phyloP scores from a whole-genome alignment of 2,888 invertebrate genomes.

The Polyommatus icarus region DNA sequence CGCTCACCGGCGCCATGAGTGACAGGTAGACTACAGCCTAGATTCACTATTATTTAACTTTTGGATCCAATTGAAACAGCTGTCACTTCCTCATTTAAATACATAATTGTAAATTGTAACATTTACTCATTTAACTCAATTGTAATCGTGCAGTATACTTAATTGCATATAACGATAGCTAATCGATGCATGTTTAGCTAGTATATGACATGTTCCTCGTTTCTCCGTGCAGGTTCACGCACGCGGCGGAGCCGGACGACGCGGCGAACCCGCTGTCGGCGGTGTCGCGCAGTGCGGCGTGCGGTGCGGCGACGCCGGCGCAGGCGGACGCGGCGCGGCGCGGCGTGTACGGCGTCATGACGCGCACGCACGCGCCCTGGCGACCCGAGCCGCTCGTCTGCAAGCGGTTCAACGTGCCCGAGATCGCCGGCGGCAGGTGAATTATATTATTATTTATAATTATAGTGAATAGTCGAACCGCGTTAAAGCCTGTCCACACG shows the following conservation, averaged over 20 bases:
- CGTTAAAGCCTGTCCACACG: too few relatives aligned
- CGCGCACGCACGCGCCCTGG: conserved; percentile 86
- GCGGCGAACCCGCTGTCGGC: conserved; percentile 61
- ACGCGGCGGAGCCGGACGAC: conserved; percentile 67
- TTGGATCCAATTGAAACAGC: too few relatives aligned
- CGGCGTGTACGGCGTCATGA: conserved; percentile 89
- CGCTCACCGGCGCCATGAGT: conserved; percentile 81
- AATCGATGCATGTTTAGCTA: too few relatives aligned
- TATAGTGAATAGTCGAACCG: neutral
- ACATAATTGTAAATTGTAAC: too few relatives aligned
- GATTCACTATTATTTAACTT: too few relatives aligned
- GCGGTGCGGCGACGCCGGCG: conserved; percentile 63
- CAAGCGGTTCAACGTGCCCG: conserved; percentile 95
- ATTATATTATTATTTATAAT: neutral
- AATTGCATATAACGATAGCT: too few relatives aligned
- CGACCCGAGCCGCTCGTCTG: conserved; percentile 91
- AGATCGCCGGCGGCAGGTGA: conserved; percentile 82
- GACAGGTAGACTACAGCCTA: conserved; percentile 63
- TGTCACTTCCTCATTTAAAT: too few relatives aligned
- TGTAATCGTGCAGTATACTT: too few relatives aligned
- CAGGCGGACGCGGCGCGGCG: conserved; percentile 85
- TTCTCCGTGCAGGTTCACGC: conserved; percentile 60
- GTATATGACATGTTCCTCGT: neutral
- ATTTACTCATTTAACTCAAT: too few relatives aligned
- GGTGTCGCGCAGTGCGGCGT: conserved; percentile 56